Base-by-base conservation (phyloP, 2,888 invertebrate genomes). In the Exocentrus adspersus region DNA sequence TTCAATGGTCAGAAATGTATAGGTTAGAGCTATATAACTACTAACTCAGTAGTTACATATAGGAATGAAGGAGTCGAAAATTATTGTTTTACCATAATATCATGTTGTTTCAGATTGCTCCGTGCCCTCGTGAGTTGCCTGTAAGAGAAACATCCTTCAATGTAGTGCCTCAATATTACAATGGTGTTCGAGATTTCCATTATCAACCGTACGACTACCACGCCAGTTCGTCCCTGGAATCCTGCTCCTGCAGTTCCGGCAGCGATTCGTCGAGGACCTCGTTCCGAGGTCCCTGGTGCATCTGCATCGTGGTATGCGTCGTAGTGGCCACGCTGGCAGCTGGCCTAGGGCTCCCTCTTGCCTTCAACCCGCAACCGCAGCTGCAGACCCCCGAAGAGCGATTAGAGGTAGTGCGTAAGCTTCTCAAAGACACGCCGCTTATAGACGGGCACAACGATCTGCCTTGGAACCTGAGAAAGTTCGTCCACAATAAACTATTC, bases 391-490 rank as follows among this genome's bases (percentile, higher is more conserved):
- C 75, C 77, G 85, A 80, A 80, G 88, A 90, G 80, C 86, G 90
- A 67, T 85, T 91, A 71, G 87, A 88, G 71, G 87, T 76, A 48
- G 77, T 90, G 75, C 86, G 87, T 71, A 86, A 88, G 73, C 86
- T 90, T 81, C 85, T 90, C 73, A 86, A 88, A 72, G 89, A 90
- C 80, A 87, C 88, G 59, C 91, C 91, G 58, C 86, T 91, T 70
- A 89, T 91, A 74, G 91, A 93, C 80, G 93, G 92, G 68, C 94
- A 94, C 84, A 92, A 95, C 83, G 94, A 95, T 81, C 85, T 94
- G 77, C 93, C 94, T 28, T 94, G 94, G 94, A 94, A 95, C 82
- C 89, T 95, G 68, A 86, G 94, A 67, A 93, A 93, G 82, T 94
- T 94, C 83, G 89, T 93, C 56, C 93, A 93, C 83, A 95, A 94